Percentiles rank a stretch among this genome's conserved stretches.
Conservation (phyloP, 1,140 invertebrate species). For the Panulirus ornatus region DNA sequence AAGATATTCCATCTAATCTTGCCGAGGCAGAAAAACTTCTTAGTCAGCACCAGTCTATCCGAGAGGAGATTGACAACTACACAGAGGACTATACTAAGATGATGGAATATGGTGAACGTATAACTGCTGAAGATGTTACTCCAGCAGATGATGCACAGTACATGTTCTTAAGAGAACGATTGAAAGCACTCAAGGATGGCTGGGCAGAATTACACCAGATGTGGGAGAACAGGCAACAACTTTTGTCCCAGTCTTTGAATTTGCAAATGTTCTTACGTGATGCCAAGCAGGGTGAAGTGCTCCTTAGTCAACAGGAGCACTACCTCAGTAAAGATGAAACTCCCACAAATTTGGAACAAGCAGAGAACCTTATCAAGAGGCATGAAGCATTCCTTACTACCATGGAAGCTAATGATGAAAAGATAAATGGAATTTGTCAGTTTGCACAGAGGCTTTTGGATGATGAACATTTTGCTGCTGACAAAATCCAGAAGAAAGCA, state of each 20-base stretch:
- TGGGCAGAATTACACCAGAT: constrained; percentile 99
- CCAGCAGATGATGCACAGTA: constrained; percentile 97
- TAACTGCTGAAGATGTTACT: constrained; percentile 82
- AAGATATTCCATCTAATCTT: constrained; percentile 97
- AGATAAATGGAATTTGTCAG: constrained; percentile 96
- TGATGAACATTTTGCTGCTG: constrained; percentile 85
- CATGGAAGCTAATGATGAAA: constrained; percentile 99
- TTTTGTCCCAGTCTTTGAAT: constrained; percentile 95
- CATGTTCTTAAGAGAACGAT: constrained; percentile 97
- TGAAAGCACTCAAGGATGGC: constrained; percentile 98
- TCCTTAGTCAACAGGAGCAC: constrained; percentile 98
- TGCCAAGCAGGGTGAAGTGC: constrained; percentile 97
- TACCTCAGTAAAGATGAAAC: constrained; percentile 96
- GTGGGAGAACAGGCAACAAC: constrained; percentile 98
- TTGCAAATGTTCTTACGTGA: constrained; percentile 97
- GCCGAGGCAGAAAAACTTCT: constrained; percentile 97
- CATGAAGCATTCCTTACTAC: constrained; percentile 99
- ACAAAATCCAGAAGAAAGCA: constrained; percentile 97
- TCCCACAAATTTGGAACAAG: constrained; percentile 95
- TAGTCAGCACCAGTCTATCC: constrained; percentile 97
- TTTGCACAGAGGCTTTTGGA: constrained; percentile 88
- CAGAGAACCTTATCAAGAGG: constrained; percentile 97
- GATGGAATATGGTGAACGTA: constrained; percentile 98
- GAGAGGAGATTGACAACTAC: constrained; percentile 99
- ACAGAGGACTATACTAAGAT: constrained; percentile 98